Conservation (phyloP, 2,888 invertebrate genomes). For the Chaetoderma sp. region DNA sequence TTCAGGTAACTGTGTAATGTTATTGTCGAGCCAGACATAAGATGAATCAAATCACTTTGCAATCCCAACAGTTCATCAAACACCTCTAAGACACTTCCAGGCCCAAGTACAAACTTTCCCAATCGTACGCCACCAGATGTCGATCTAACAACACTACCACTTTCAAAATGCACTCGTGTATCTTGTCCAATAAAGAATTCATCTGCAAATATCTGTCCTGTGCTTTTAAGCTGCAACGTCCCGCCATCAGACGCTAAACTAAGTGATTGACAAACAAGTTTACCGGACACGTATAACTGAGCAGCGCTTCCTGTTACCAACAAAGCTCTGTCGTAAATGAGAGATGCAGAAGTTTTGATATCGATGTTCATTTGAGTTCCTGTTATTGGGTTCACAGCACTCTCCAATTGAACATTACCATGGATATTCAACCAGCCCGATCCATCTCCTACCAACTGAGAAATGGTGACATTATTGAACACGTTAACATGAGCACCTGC, state of each 20-base stretch:
- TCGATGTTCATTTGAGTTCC: constrained; percentile 38
- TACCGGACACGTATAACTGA: constrained; percentile 34
- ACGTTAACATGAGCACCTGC: constrained; percentile 35
- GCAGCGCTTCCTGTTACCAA: constrained; percentile 35
- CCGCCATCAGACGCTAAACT: constrained; percentile 38
- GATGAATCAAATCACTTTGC: constrained; percentile 17
- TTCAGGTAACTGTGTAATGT: constrained; percentile 10
- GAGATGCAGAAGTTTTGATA: constrained; percentile 25
- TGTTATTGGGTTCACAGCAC: constrained; percentile 16
- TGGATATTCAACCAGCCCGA: constrained; percentile 19
- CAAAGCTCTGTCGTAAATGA: constrained; percentile 27
- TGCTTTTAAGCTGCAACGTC: constrained; percentile 25
- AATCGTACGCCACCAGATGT: neutral
- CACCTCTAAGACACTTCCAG: constrained; percentile 19
- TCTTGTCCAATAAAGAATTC: constrained; percentile 33
- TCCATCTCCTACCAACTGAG: constrained; percentile 33
- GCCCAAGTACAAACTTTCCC: constrained; percentile 21
- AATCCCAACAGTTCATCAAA: constrained; percentile 17
- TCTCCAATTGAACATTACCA: constrained; percentile 13
- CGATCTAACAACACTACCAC: constrained; percentile 6
- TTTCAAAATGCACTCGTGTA: constrained; percentile 21
- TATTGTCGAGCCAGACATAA: constrained; percentile 27
- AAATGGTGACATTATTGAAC: constrained; percentile 28
- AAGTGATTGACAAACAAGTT: constrained; percentile 24
- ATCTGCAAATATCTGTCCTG: constrained; percentile 20